Base-by-base conservation (phyloP, 30 jellyfish, hydroid and myxozoan genomes). In the Phacellophora camtschatica region DNA sequence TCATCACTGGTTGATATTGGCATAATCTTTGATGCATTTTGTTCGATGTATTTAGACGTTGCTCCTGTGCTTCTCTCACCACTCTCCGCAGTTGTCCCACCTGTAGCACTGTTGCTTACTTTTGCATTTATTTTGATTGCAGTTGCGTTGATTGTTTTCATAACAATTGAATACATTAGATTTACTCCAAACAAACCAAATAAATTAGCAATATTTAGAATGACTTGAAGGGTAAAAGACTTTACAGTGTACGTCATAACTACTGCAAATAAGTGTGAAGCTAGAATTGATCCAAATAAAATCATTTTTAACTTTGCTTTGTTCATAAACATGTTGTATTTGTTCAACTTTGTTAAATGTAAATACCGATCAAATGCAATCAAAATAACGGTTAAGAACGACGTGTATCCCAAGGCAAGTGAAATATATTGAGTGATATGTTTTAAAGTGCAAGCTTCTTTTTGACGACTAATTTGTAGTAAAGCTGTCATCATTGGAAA, bases 361-460 rank as follows among this genome's bases (percentile, higher is more conserved):
- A 71, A 19, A 39, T 45, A 71, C 7, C 85, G 50, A 54, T 71
- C 85, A 22, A 71, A 15, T 12, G 85, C 85, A 36, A 71, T 25
- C 16, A 36, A 19, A 15, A 71, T 71, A 0, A 50, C 31, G 24
- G 51, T 33, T 10, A 71, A 35, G 56, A 48, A 71, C 24, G 85
- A 71, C 55, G 73, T 71, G 36, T 71, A 71, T 5, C 85, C 85
- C 22, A 54, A 25, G 32, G 85, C 12, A 4, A 48, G 19, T 13
- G 73, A 36, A n/a, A 54, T 25, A 36, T 48, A 71, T 22, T 71
- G 74, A 9, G 19, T 34, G 2, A 64, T 23, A 25, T 25, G 23
- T 23, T 8, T 0, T 1, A 48, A 51, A 39, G 13, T 32, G 23
- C 85, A 71, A 61, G 27, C 20, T 39, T 18, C 24, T 31, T 24